These are phyloP conservation scores for Acropora tenuis DNA, from an alignment of 64 coral and sea anemone genomes.

Conservation along the genomic window DNA sequence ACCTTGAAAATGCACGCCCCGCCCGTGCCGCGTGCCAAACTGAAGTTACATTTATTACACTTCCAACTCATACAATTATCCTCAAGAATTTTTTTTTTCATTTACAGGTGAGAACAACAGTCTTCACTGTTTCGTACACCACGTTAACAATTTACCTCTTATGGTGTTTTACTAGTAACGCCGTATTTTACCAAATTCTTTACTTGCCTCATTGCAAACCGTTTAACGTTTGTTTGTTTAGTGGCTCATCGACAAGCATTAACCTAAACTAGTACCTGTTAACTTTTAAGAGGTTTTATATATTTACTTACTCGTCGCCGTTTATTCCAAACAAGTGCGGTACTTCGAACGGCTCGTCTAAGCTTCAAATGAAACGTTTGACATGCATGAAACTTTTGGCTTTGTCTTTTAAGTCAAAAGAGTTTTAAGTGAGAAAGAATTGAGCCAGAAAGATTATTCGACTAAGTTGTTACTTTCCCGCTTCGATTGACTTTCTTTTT, in stretches of 20 bases:
- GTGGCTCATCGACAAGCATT: not conserved
- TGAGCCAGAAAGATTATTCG: not conserved
- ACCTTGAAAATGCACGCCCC: too few species aligned
- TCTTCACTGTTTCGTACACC: too few species aligned
- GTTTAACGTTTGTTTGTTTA: not conserved
- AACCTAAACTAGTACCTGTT: not conserved
- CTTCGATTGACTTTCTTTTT: too few species aligned
- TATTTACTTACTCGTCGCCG: constrained; percentile 39
- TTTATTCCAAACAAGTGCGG: constrained; percentile 6
- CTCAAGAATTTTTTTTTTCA: too few species aligned
- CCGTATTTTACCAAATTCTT: too few species aligned
- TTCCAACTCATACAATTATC: too few species aligned
- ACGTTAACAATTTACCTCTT: too few species aligned
- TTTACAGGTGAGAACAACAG: too few species aligned
- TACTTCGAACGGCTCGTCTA: constrained; percentile 32
- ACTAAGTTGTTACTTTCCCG: not conserved
- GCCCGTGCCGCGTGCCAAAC: too few species aligned
- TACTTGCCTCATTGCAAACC: too few species aligned
- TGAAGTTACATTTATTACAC: too few species aligned
- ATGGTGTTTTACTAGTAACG: too few species aligned
- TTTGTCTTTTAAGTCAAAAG: not conserved
- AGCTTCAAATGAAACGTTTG: constrained; percentile 54
- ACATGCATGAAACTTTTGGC: constrained; percentile 9
- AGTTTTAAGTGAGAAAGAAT: not conserved
- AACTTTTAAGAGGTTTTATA: not conserved